Evolutionary conservation across 1,140 invertebrate species (phyloP).

Genomic region (Drosophila ficusphila): DNA sequence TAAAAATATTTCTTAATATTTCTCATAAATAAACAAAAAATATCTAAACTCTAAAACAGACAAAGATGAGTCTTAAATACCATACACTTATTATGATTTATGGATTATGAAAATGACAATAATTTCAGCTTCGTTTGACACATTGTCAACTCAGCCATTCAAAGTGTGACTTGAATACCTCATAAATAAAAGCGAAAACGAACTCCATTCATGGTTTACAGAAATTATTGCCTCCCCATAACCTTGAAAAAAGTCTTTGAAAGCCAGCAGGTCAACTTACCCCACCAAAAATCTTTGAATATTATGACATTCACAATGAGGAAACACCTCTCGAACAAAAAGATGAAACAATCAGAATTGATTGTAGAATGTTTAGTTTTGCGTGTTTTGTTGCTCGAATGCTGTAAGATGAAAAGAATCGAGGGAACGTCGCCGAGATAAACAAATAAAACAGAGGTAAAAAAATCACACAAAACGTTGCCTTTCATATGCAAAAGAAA

Average conservation of each 20-base stretch:
- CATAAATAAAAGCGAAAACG: conserved; percentile 31
- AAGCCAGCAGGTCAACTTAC: conserved; percentile 4
- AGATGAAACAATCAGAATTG: conserved; percentile 37
- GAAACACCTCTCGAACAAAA: conserved; percentile 26
- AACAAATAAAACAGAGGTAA: conserved; percentile 24
- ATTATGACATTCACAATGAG: conserved; percentile 58
- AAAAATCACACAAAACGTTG: conserved; percentile 46
- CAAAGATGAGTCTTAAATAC: too few relatives aligned
- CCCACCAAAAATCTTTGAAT: conserved; percentile 30
- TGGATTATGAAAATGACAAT: background rate
- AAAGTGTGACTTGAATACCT: conserved; percentile 6
- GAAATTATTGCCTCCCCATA: conserved; percentile 9
- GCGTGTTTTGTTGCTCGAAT: conserved; percentile 17
- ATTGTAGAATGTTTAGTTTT: conserved; percentile 59
- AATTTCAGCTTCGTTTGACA: background rate
- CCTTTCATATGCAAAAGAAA: conserved; percentile 73
- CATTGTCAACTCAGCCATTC: conserved; percentile 1
- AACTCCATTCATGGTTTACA: conserved; percentile 14
- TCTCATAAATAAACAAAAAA: too few relatives aligned
- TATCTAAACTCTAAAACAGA: too few relatives aligned
- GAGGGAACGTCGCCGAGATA: conserved; percentile 11
- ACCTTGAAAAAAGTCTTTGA: conserved; percentile 56
- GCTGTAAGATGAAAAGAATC: conserved; percentile 41
- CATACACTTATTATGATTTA: conserved; percentile 8
- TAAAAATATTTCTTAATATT: too few relatives aligned